Evolutionary conservation across 2,113 vertebrate species (phyloP), one percentile per base, ranked within the genome.

Genomic region (Pteropus alecto): DNA sequence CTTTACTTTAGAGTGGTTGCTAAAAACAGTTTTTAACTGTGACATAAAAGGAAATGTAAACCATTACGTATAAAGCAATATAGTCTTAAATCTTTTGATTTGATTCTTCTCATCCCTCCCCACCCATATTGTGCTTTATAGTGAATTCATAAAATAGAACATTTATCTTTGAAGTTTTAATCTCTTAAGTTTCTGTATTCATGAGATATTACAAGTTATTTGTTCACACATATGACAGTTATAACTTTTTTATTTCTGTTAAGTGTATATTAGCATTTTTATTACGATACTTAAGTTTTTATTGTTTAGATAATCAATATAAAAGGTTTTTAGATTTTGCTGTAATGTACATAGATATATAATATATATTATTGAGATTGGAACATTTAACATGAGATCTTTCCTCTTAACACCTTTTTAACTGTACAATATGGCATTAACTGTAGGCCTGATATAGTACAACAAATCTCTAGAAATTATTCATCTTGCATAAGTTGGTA

Each of bases 21-120:
- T 92, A 26, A 82, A 90, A 74, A 60, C 38, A 92, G 43, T 41
- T 33, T 96, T 90, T 54, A 79, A 84, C 22, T 43, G 11, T 96
- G 48, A 96, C 95, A 84, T 92, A 95, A 94, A 28, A 93, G 61
- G 54, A 74, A 73, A 82, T 67, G 90, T 54, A 92, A 93, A 41
- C 19, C 87, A 94, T 96, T 96, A 95, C 48, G 28, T 87, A 35
- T 95, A 82, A 38, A 78, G 28, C 60, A 88, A 71, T 84, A 74
- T 94, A 77, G 56, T 88, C 30, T 90, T 88, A 77, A 54, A 24
- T 71, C 33, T 93, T 70, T 94, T 87, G 79, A 60, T 81, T 78
- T 76, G 54, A 58, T 90, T 87, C 16, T 43, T 35, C 13, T 82
- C 56, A 81, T 58, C 82, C 6, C 51, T 16, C n/a, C 21, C 63